phyloP scores from a whole-genome alignment of 2,888 invertebrate species.

The Cacoxenus indagator region DNA sequence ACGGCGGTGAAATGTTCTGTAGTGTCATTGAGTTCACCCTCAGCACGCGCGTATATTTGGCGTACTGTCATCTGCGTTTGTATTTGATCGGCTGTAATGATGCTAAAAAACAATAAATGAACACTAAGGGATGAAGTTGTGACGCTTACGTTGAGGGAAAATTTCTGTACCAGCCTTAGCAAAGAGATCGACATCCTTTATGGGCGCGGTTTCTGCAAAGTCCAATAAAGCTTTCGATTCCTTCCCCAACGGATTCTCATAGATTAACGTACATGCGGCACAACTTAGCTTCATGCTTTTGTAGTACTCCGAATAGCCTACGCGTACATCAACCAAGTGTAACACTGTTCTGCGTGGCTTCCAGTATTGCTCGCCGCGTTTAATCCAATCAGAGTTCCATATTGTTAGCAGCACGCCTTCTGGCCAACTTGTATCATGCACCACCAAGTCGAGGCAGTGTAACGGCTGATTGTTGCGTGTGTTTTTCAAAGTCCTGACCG shows the following conservation, averaged over 20 bases:
- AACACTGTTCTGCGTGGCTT: conserved; percentile 78
- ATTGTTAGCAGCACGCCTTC: conserved; percentile 75
- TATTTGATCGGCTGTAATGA: conserved; percentile 47
- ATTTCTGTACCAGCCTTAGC: conserved; percentile 36
- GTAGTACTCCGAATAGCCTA: conserved; percentile 75
- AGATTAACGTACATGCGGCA: conserved; percentile 75
- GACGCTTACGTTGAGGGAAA: conserved; percentile 71
- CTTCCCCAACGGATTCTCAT: conserved; percentile 79
- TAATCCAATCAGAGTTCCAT: conserved; percentile 81
- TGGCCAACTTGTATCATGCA: conserved; percentile 76
- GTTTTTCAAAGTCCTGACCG: conserved; percentile 74
- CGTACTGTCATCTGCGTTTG: conserved; percentile 74
- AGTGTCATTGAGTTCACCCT: conserved; percentile 67
- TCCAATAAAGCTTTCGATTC: conserved; percentile 73
- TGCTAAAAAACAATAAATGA: background rate
- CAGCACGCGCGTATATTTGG: conserved; percentile 73
- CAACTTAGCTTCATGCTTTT: conserved; percentile 73
- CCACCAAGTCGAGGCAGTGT: conserved; percentile 77
- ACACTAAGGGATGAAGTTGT: conserved; percentile 37
- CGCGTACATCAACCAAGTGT: conserved; percentile 79
- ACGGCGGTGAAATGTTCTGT: conserved; percentile 79
- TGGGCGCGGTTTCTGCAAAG: conserved; percentile 44
- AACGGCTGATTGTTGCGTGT: conserved; percentile 43
- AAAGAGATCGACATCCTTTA: conserved; percentile 42
- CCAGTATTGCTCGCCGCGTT: conserved; percentile 75